Base-by-base conservation (phyloP, 2,797 vertebrate species). In the Cyprinella venusta region DNA sequence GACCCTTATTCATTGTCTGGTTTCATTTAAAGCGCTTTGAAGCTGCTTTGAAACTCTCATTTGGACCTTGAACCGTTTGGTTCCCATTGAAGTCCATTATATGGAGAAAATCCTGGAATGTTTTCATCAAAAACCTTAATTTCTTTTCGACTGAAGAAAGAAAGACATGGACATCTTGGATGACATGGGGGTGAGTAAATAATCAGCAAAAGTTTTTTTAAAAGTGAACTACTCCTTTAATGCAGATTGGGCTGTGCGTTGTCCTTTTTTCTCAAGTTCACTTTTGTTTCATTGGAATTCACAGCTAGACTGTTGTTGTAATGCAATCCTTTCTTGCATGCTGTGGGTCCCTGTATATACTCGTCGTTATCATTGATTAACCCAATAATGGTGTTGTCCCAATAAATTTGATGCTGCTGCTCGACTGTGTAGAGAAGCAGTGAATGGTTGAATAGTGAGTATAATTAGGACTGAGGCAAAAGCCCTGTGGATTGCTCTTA, bases 351-450 rank as follows among this genome's bases (percentile, higher is more conserved):
- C 8, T 76, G 64, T 45, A 77, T 83, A 19, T 45, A 48, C 19
- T 69, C 24, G 6, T 75, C 75, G 78, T 70, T 61, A 77, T 71
- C 82, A 71, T 26, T 10, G 75, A 78, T 78, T 70, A 70, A 83
- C 67, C 38, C 64, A 61, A 77, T 76, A 83, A 76, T 59, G 24
- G 72, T 68, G 64, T 61, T 82, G 72, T 82, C 72, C 69, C 50
- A 56, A 40, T 64, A 70, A 59, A 83, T 83, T 70, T 83, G 65
- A 77, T 83, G 74, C 77, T 70, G 38, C 52, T 83, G 64, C 74
- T 69, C 13, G 30, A 45, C 40, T 69, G 38, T 77, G 74, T 56
- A 54, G 71, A 36, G 65, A 77, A 70, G 82, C 38, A 64, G 67
- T 78, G 75, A 71, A 63, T 70, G n/a, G 38, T 78, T 83, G 82